Base-by-base conservation (phyloP, 1,140 invertebrate genomes). In the Heliconius hermathena region DNA sequence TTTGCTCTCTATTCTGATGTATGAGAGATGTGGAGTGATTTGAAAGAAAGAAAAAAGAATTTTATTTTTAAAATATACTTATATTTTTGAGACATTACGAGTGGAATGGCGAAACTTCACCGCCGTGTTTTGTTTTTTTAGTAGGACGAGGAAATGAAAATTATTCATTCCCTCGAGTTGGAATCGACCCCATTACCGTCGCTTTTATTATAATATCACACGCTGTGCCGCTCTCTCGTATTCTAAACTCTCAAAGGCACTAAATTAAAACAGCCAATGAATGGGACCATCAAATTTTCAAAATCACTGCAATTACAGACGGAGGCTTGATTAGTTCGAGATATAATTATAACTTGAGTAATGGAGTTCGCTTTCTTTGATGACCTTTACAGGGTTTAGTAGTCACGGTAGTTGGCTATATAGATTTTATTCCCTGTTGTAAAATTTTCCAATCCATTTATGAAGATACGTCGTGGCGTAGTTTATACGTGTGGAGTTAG, bases 261-360 rank as follows among this genome's bases (percentile, higher is more conserved):
- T 60, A 60, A 60, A 60, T 60, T 60, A 60, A 22, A 52, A 52
- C 49, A 52, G 54, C n/a, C n/a, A 60, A 60, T 60, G 54, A 60
- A 60, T 60, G n/a, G 54, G n/a, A 22, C 3, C n/a, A 9, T 60
- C 20, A 22, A 60, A 22, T 11, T 60, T 54, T 60, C 54, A 60
- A 60, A 60, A 60, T 60, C 54, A 60, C 54, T 22, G n/a, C 54
- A 60, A 60, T 60, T 60, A 60, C 8, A 26, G 54, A 22, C 54
- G 54, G n/a, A n/a, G n/a, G 54, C 54, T 60, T 60, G 54, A 60
- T 60, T 60, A 60, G 54, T 60, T 60, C 8, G n/a, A 60, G 54
- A 60, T 60, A 60, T 60, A 60, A 60, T 60, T 60, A 60, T 60
- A 60, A 60, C 54, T 60, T 60, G 54, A 0, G 54, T 60, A 60